These are phyloP conservation scores for Hybognathus amarus DNA, from an alignment of 2,797 vertebrate species.

Conservation along the genomic window DNA sequence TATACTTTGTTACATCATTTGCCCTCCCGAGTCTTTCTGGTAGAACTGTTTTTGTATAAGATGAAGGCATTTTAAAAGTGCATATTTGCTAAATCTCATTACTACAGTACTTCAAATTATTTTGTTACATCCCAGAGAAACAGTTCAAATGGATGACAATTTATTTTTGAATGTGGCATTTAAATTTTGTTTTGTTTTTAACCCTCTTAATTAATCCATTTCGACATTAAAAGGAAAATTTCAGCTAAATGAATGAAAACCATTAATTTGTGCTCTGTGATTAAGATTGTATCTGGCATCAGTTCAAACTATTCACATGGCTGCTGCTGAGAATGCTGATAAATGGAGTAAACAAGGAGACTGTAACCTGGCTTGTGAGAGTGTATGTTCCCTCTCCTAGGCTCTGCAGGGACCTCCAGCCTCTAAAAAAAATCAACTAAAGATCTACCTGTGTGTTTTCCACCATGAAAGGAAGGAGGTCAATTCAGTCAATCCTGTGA, in stretches of 20 bases:
- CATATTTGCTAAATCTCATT: not conserved
- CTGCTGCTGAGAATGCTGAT: not conserved
- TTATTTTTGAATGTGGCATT: not conserved
- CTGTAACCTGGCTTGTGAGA: not conserved
- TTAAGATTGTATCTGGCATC: slow-evolving; percentile 1
- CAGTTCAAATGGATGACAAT: not conserved
- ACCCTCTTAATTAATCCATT: not conserved
- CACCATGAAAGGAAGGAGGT: slow-evolving; percentile 15
- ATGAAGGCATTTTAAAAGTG: not conserved
- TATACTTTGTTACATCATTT: too few species aligned
- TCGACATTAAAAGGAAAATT: not conserved
- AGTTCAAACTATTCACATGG: not conserved
- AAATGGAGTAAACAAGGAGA: not conserved
- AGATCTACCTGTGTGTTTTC: slow-evolving; percentile 1
- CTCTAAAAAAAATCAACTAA: not conserved
- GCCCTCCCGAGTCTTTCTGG: too few species aligned
- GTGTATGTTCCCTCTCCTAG: not conserved
- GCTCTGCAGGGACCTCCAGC: not conserved
- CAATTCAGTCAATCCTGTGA: slow-evolving; percentile 23
- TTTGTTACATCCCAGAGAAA: not conserved
- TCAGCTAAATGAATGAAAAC: slow-evolving; percentile 1
- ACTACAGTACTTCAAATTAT: not conserved
- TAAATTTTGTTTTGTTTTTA: slow-evolving; percentile 6
- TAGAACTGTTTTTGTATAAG: not conserved
- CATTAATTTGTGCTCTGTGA: not conserved